These are phyloP conservation scores for Dinocampus coccinellae DNA, from an alignment of 2,888 invertebrate genomes.

Conservation along the genomic window DNA sequence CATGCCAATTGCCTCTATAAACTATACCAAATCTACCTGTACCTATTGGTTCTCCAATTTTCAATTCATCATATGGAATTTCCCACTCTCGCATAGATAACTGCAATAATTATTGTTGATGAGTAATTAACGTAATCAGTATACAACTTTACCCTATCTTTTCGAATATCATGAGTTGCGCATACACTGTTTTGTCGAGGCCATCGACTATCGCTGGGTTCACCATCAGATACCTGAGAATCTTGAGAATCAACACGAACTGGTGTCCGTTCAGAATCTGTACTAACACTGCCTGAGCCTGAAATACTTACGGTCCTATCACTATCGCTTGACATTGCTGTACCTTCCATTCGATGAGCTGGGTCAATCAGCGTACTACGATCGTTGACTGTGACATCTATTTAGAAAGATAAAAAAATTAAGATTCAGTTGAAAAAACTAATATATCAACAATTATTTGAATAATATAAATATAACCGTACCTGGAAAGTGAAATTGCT, in stretches of 20 bases:
- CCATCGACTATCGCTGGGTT: slow-evolving; percentile 74
- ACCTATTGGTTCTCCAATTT: slow-evolving; percentile 89
- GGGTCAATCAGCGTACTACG: slow-evolving; percentile 71
- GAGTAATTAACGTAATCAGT: slow-evolving; percentile 27
- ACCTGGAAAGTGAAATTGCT: slow-evolving; percentile 87
- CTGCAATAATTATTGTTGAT: slow-evolving; percentile 68
- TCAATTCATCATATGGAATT: slow-evolving; percentile 95
- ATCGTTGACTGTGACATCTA: slow-evolving; percentile 66
- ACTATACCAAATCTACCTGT: slow-evolving; percentile 95
- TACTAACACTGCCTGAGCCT: slow-evolving; percentile 79
- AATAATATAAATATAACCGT: background rate
- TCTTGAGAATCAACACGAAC: slow-evolving; percentile 88
- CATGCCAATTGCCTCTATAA: slow-evolving; percentile 96
- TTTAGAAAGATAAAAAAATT: slow-evolving; percentile 32
- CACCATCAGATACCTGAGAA: slow-evolving; percentile 79
- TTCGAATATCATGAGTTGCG: slow-evolving; percentile 43
- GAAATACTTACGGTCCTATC: slow-evolving; percentile 81
- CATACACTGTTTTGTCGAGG: slow-evolving; percentile 86
- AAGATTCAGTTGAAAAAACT: too few relatives aligned
- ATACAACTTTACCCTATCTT: slow-evolving; percentile 25
- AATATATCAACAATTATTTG: too few relatives aligned
- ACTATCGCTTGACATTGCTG: slow-evolving; percentile 75
- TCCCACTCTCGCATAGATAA: slow-evolving; percentile 96
- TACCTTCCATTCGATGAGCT: slow-evolving; percentile 72
- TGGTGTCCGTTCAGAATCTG: slow-evolving; percentile 87